Evolutionary conservation across 2,113 vertebrate species (phyloP).

Genomic region (Sigmodon hispidus): DNA sequence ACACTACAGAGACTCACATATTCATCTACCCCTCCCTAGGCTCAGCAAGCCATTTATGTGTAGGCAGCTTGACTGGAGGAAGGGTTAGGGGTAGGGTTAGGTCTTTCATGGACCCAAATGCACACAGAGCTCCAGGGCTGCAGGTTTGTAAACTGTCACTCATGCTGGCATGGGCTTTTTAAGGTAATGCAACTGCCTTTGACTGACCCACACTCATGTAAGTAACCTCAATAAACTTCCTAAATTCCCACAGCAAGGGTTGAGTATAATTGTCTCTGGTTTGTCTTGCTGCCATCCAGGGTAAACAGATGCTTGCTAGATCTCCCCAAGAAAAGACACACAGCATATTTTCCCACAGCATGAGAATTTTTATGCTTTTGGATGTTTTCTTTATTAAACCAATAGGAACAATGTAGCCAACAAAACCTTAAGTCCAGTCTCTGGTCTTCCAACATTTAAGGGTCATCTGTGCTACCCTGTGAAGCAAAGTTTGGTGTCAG

Average conservation of each 20-base stretch:
- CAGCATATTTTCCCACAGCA: background rate
- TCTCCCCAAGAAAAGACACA: background rate
- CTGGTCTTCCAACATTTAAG: background rate
- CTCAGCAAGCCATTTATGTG: background rate
- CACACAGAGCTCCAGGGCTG: background rate
- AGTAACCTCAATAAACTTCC: background rate
- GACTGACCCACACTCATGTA: background rate
- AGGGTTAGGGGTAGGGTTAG: too few relatives aligned
- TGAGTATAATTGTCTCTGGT: background rate
- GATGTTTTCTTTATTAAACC: background rate
- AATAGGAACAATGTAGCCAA: background rate
- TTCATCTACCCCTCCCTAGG: accelerated
- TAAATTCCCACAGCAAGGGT: background rate
- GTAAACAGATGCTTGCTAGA: background rate
- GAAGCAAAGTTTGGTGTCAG: background rate
- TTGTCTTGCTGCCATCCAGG: background rate
- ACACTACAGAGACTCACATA: background rate
- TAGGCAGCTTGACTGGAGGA: background rate
- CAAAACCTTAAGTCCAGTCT: background rate
- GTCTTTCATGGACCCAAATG: background rate
- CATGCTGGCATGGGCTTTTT: background rate
- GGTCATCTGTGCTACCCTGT: background rate
- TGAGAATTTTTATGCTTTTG: background rate
- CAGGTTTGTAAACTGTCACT: background rate
- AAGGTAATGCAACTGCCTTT: background rate